These are phyloP conservation scores for Dicerorhinus sumatrensis DNA, from an alignment of 2,113 vertebrate species.

Conservation along the genomic window DNA sequence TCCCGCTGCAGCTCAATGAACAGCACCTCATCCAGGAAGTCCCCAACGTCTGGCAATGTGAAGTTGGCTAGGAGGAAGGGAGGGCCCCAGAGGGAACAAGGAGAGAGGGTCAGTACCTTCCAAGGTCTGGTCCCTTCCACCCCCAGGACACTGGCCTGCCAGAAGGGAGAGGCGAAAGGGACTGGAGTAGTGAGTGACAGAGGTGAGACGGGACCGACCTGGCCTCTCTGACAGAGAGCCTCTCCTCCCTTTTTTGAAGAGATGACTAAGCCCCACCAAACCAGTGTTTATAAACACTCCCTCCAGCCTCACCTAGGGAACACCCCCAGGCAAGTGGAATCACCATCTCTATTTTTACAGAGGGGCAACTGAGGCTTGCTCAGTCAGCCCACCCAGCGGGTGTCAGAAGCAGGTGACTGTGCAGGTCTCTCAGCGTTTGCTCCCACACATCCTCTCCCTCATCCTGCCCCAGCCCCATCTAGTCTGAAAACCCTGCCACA, in stretches of 20 bases:
- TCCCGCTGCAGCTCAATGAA: slow-evolving; percentile 91
- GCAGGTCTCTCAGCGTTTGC: not conserved
- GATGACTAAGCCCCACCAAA: not conserved
- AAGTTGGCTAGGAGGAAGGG: slow-evolving; percentile 90
- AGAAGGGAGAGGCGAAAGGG: slow-evolving; percentile 9
- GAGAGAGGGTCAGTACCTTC: not conserved
- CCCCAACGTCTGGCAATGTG: slow-evolving; percentile 91
- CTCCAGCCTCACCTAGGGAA: not conserved
- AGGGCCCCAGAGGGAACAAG: not conserved
- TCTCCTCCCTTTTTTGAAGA: not conserved
- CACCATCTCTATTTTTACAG: not conserved
- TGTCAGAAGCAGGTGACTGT: not conserved
- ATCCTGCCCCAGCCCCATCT: not conserved
- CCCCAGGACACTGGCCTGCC: not conserved
- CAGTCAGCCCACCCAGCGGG: not conserved
- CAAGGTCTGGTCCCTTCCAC: not conserved
- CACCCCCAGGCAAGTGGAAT: not conserved
- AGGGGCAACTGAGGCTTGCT: not conserved
- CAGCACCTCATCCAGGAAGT: slow-evolving; percentile 93
- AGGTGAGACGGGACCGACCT: not conserved
- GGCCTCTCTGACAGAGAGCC: not conserved
- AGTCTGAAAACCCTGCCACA: not conserved
- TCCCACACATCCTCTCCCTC: not conserved
- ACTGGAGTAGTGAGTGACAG: not conserved
- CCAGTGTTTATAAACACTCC: not conserved